Conservation (phyloP, 2,797 vertebrate species). For the Betta splendens region DNA sequence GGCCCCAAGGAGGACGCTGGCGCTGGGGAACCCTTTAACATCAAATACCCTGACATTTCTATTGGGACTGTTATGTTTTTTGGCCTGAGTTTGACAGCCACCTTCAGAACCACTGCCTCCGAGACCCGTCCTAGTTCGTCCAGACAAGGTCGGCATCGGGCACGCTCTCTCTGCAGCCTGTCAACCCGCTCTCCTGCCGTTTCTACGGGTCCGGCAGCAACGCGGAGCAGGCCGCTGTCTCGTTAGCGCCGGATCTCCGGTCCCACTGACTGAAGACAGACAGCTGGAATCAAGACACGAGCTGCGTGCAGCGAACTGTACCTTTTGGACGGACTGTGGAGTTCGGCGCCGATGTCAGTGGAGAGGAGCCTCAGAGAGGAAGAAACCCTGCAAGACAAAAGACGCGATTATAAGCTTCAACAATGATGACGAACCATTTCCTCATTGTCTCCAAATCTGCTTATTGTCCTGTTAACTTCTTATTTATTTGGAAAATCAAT, state of each 20-base stretch:
- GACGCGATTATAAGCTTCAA: constrained; percentile 30
- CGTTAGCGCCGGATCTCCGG: constrained; percentile 36
- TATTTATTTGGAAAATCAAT: constrained; percentile 55
- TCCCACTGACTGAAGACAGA: constrained; percentile 17
- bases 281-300: constrained; percentile 3
- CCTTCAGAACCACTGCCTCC: constrained; percentile 34
- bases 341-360: constrained; percentile 23
- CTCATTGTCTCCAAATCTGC: constrained; percentile 27
- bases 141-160: constrained; percentile 71
- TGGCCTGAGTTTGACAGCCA: constrained; percentile 42
- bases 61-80: constrained; percentile 43
- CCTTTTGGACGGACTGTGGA: constrained; percentile 41
- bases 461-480: constrained; percentile 34
- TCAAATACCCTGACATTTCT: constrained; percentile 52
- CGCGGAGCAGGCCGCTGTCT: constrained; percentile 37
- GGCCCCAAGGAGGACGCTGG: constrained; percentile 54
- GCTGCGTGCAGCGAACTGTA: constrained; percentile 35
- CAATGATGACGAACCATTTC: constrained; percentile 3
- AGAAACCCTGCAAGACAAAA: constrained; percentile 64
- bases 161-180: constrained; percentile 36
- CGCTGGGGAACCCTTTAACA: constrained; percentile 45
- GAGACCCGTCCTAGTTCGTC: constrained; percentile 45
- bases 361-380: constrained; percentile 29
- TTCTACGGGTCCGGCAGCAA: constrained; percentile 43
- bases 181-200: constrained; percentile 36